Base-by-base conservation (phyloP, 2,797 vertebrate genomes). In the Xenops minutus region DNA sequence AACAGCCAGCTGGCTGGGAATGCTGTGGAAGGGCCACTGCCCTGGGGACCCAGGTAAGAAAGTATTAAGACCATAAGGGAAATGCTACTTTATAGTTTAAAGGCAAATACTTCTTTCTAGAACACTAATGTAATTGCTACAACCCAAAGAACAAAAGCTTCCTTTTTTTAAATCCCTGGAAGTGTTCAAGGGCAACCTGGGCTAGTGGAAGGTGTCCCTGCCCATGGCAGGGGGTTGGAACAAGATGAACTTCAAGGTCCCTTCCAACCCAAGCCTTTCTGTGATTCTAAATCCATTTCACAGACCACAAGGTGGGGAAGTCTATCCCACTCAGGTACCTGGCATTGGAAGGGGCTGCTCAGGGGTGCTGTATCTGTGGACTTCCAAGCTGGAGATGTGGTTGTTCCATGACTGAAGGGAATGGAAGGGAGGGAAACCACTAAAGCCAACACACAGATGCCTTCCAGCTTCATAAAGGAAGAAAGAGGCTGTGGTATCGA, bases 1-100 rank as follows among this genome's bases (percentile, higher is more conserved):
- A 61, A 7, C 0, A 0, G 26, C n/a, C 37, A 14, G 55, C 49
- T 20, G 66, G 6, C 22, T 29, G 62, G 54, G 58, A n/a, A 9
- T 3, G 72, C 62, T 22, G 30, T 16, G 46, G 27, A 48, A 73
- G 56, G 21, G 55, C n/a, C 48, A 4, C 34, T 1, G 9, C 37
- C 51, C 23, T 27, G 37, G 68, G 54, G 32, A 51, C 23, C 24
- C 41, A 18, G 72, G 59, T 10, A 2, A 15, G 68, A 12, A 63
- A 59, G 32, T 3, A 1, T 4, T 2, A 9, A 49, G 26, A 11
- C 7, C 22, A 4, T 7, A 4, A 59, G 16, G 59, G 34, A 56
- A 84, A 62, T 4, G 41, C 20, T 23, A 4, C 34, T 4, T 8
- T 13, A 8, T 19, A 2, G 39, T 34, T 76, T 36, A 37, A 85